These are phyloP conservation scores for Serinus canaria DNA, from an alignment of 2,113 vertebrate genomes.

Conservation along the genomic window DNA sequence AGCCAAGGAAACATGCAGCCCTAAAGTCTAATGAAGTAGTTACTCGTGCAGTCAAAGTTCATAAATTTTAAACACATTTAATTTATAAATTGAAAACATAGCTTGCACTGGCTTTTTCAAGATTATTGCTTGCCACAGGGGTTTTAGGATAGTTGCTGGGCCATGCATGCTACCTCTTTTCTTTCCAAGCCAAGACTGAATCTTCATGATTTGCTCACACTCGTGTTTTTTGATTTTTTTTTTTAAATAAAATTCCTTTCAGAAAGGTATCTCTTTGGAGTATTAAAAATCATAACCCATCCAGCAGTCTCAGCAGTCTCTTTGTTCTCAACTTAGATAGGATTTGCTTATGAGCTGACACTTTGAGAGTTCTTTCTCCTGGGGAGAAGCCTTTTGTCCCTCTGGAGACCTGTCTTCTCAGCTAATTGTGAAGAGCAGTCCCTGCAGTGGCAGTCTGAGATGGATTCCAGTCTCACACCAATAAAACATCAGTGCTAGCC, in stretches of 20 bases:
- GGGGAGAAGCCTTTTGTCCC: neutral
- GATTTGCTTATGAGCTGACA: neutral
- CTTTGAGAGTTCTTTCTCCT: neutral
- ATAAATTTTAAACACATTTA: conserved; percentile 57
- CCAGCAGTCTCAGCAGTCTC: neutral
- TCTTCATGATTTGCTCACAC: neutral
- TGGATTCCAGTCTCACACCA: neutral
- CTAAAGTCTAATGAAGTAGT: conserved; percentile 46
- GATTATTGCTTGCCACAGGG: conserved; percentile 50
- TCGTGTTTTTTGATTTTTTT: neutral
- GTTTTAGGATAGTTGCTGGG: neutral
- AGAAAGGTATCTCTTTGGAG: neutral
- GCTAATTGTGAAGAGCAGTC: neutral
- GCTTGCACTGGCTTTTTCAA: conserved; percentile 27
- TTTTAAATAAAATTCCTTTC: neutral
- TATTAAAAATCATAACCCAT: neutral
- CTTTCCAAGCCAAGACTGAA: neutral
- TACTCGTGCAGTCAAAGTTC: conserved; percentile 56
- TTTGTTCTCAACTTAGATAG: conserved; percentile 2
- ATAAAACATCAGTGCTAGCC: neutral
- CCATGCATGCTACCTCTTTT: neutral
- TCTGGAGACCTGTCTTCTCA: neutral
- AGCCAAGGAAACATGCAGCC: conserved; percentile 28
- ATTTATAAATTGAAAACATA: conserved; percentile 46
- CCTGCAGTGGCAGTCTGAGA: neutral